Percentiles rank a stretch among this genome's conserved stretches.
These are phyloP conservation scores for Leptobrachium ailaonicum DNA, from an alignment of 2,113 vertebrate species.

Conservation along the genomic window DNA sequence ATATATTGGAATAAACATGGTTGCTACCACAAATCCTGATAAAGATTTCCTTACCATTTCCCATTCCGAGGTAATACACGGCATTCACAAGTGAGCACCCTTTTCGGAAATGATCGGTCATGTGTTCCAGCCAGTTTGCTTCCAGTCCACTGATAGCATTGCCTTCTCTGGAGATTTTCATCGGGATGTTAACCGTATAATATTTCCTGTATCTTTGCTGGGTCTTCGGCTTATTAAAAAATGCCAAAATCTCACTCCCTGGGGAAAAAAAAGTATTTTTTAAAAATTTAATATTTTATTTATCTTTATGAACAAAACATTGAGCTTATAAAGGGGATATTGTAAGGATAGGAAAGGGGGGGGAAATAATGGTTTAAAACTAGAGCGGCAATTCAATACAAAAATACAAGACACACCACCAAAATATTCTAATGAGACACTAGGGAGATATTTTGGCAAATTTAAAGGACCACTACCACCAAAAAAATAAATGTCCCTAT, in stretches of 20 bases:
- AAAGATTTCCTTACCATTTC: slow-evolving; percentile 73
- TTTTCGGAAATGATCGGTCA: slow-evolving; percentile 96
- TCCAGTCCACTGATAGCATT: slow-evolving; percentile 81
- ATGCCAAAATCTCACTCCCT: slow-evolving; percentile 83
- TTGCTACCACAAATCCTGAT: background rate
- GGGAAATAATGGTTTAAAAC: no score
- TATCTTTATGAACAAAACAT: no score
- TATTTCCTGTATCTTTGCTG: slow-evolving; percentile 78
- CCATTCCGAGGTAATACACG: slow-evolving; percentile 82
- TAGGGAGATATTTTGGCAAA: no score
- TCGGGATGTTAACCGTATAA: slow-evolving; percentile 89
- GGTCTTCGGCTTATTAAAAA: slow-evolving; percentile 87
- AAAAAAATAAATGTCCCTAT: no score
- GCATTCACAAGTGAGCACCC: slow-evolving; percentile 89
- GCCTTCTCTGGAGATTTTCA: slow-evolving; percentile 80
- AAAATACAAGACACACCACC: no score
- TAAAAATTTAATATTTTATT: no score
- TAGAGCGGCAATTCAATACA: no score
- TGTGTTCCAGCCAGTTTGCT: slow-evolving; percentile 96
- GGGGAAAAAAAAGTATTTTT: slow-evolving; percentile 36
- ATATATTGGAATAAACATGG: no score
- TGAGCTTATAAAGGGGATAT: no score
- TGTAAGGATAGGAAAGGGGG: no score
- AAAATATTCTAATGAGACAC: no score
- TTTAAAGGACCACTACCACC: no score